These are phyloP conservation scores for Zaprionus lineosus DNA, from an alignment of 2,888 invertebrate genomes.

Conservation along the genomic window DNA sequence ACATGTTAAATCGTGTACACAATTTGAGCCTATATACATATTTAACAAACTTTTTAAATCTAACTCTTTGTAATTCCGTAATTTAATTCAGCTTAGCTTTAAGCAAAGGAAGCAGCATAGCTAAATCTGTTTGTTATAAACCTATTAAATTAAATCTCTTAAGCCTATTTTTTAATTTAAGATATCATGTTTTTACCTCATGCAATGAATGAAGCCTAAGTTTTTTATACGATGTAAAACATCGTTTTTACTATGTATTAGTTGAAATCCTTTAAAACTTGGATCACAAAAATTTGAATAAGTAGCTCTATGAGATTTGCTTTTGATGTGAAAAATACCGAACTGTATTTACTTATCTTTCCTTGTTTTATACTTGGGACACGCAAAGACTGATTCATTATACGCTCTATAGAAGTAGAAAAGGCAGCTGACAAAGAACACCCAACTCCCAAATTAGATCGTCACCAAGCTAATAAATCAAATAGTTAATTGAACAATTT, in stretches of 20 bases:
- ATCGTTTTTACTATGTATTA: constrained; percentile 57
- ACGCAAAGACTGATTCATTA: constrained; percentile 77
- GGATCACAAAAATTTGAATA: constrained; percentile 13
- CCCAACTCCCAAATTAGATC: constrained; percentile 4
- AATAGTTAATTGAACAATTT: background rate
- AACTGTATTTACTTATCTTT: constrained; percentile 46
- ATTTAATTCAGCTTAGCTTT: constrained; percentile 50
- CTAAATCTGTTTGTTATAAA: constrained; percentile 25
- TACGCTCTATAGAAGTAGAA: constrained; percentile 54
- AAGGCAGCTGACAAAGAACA: constrained; percentile 17
- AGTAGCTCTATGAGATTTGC: constrained; percentile 2
- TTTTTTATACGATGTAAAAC: constrained; percentile 12
- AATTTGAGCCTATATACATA: constrained; percentile 6
- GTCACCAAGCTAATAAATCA: background rate
- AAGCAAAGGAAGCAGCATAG: constrained; percentile 31
- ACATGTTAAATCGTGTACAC: constrained; percentile 27
- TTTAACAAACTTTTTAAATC: constrained; percentile 26
- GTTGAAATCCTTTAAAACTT: constrained; percentile 57
- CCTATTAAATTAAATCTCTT: constrained; percentile 33
- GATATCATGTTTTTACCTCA: constrained; percentile 13
- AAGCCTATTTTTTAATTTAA: constrained; percentile 49
- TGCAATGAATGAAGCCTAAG: constrained; percentile 13
- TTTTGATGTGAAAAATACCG: constrained; percentile 29
- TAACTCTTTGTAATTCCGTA: constrained; percentile 36
- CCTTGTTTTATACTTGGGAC: constrained; percentile 68